Evolutionary conservation across 2,797 vertebrate species (phyloP).

Genomic region (Prunella strophiata): DNA sequence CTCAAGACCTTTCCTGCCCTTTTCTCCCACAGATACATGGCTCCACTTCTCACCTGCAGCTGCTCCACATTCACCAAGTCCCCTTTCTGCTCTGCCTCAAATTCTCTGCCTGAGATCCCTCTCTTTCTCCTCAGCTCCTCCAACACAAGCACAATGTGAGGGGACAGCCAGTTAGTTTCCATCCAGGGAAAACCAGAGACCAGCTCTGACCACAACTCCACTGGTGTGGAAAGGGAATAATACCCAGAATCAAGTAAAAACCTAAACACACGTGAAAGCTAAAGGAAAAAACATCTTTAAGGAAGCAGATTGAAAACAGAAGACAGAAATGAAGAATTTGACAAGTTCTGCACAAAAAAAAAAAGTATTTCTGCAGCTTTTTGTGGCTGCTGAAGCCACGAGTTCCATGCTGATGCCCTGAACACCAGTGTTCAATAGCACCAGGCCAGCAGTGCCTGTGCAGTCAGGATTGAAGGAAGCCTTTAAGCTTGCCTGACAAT

Average conservation of each 20-base stretch:
- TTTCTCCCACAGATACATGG: accelerated
- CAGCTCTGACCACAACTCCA: neutral
- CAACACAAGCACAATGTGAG: neutral
- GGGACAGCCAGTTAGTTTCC: neutral
- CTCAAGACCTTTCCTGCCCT: neutral
- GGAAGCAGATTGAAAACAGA: neutral
- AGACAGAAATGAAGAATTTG: neutral
- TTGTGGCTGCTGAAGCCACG: neutral
- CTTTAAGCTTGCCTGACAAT: constrained; percentile 57
- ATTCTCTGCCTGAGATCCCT: neutral
- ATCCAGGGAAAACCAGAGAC: neutral
- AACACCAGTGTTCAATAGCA: neutral
- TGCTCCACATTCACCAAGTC: accelerated
- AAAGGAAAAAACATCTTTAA: neutral
- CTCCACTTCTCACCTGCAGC: neutral
- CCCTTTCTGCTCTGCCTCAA: neutral
- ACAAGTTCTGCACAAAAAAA: neutral
- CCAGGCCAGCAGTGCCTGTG: constrained; percentile 17
- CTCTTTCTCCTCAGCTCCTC: neutral
- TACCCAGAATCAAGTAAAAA: neutral
- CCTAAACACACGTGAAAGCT: neutral
- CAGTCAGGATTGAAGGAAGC: constrained; percentile 44
- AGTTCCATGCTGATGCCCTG: neutral
- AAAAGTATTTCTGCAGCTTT: neutral
- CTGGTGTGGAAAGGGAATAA: neutral